Conservation (phyloP, 1,140 invertebrate species). For the Oreohelix idahoensis region DNA sequence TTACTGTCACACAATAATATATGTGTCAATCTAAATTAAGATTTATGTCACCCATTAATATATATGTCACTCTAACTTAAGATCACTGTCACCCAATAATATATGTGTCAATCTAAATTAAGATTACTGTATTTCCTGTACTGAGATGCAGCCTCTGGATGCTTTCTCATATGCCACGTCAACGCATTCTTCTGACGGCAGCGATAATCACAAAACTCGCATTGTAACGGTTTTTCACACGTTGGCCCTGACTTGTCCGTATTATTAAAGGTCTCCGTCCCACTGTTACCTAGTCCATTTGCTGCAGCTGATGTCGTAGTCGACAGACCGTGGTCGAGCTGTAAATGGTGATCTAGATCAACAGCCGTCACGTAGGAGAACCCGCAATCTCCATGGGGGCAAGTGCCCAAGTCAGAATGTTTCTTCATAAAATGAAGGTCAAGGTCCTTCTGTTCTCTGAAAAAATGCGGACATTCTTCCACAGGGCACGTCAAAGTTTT, state of each 20-base stretch:
- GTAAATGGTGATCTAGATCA: neutral
- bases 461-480: slow-evolving; percentile 46
- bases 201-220: slow-evolving; percentile 76
- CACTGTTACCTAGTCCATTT: neutral
- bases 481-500: slow-evolving; percentile 38
- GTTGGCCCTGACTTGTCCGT: neutral
- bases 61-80: too few species aligned
- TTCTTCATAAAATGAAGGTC: slow-evolving; percentile 32
- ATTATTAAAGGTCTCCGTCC: neutral
- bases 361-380: neutral
- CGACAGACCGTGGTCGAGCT: neutral
- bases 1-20: too few species aligned
- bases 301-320: neutral
- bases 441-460: slow-evolving; percentile 46
- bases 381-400: neutral
- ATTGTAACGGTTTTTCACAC: slow-evolving; percentile 84
- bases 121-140: slow-evolving; percentile 45
- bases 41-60: too few species aligned
- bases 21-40: too few species aligned
- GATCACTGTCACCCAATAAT: too few species aligned
- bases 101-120: neutral
- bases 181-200: slow-evolving; percentile 67
- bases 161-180: slow-evolving; percentile 69
- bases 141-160: slow-evolving; percentile 60
- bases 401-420: neutral